Evolutionary conservation across 2,113 vertebrate species (phyloP).

Genomic region (Orycteropus afer): DNA sequence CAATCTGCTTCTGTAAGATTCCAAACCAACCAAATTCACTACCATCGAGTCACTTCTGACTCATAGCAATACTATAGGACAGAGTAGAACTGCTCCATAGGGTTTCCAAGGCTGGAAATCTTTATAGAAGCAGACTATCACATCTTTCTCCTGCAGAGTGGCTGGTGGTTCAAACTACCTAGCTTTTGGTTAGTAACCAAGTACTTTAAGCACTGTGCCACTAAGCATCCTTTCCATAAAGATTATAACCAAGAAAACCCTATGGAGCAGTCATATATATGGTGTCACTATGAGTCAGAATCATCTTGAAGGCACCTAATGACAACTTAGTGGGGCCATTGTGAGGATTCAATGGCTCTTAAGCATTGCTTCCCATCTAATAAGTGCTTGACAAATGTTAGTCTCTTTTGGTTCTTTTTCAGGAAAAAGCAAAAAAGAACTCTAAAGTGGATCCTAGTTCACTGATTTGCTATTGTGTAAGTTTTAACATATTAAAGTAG

Average conservation of each 20-base stretch:
- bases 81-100: too few species aligned
- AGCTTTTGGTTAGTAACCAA: too few species aligned
- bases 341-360: neutral
- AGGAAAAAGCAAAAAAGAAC: neutral
- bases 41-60: neutral
- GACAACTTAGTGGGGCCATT: neutral
- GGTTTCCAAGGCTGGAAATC: neutral
- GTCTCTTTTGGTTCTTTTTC: neutral
- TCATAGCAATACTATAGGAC: too few species aligned
- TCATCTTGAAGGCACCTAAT: neutral
- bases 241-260: neutral
- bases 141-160: neutral
- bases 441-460: neutral
- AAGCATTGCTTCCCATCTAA: neutral
- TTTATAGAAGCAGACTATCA: neutral
- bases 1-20: too few species aligned
- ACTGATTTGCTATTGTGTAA: neutral
- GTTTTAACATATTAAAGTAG: conserved; percentile 1
- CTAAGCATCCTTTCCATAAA: neutral
- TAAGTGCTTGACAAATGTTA: conserved; percentile 9
- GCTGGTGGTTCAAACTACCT: neutral
- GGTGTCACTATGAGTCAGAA: neutral
- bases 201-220: too few species aligned
- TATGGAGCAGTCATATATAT: neutral
- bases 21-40: too few species aligned